Conservation (phyloP, 2,113 vertebrate species). For the Ammodytes marinus region DNA sequence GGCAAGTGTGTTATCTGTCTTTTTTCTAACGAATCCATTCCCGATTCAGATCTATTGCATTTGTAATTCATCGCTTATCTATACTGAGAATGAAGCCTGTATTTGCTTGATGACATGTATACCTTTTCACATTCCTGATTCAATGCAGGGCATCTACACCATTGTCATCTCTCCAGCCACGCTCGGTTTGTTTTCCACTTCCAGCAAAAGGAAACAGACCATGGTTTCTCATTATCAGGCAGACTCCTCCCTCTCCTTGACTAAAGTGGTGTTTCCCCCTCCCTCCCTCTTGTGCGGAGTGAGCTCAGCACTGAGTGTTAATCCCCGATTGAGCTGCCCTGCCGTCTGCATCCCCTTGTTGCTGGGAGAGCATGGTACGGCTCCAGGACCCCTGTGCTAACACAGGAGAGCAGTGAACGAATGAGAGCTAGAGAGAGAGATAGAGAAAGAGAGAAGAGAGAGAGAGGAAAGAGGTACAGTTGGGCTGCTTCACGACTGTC, state of each 20-base stretch:
- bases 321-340: constrained; percentile 80
- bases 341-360: constrained; percentile 78
- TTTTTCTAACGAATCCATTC: constrained; percentile 36
- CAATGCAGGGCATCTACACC: neutral
- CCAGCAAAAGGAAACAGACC: constrained; percentile 61
- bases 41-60: neutral
- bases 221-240: constrained; percentile 71
- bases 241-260: constrained; percentile 76
- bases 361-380: constrained; percentile 77
- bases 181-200: constrained; percentile 9
- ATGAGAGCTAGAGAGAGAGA: constrained; percentile 34
- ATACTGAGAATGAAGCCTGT: neutral
- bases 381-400: constrained; percentile 78
- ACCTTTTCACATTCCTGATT: neutral
- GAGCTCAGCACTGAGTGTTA: constrained; percentile 74
- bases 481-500: constrained; percentile 58
- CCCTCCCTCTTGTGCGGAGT: constrained; percentile 64
- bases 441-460: constrained; percentile 28
- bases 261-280: constrained; percentile 54
- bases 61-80: neutral
- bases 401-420: constrained; percentile 67
- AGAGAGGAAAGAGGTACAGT: constrained; percentile 42
- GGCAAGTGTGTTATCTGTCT: constrained; percentile 31
- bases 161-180: constrained; percentile 12
- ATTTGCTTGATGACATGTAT: neutral